Evolutionary conservation across 2,113 vertebrate genomes (phyloP).

Genomic region (Centropristis striata): DNA sequence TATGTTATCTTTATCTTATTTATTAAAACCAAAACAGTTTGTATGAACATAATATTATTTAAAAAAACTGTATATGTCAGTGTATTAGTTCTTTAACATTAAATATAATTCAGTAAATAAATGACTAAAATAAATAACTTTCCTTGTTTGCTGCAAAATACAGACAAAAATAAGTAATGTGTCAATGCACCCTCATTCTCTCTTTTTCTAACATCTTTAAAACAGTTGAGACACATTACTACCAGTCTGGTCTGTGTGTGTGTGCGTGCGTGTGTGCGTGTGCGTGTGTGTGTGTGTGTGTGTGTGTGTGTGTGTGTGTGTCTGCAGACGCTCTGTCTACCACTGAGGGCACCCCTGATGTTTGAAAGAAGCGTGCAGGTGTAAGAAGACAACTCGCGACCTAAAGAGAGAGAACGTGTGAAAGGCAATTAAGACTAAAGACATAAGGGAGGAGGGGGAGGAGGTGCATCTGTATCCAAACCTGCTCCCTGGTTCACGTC

Average conservation of each 20-base stretch:
- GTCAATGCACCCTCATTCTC: not conserved
- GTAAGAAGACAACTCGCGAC: constrained; percentile 60
- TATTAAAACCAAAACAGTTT: too few relatives aligned
- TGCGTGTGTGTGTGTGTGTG: constrained; percentile 39
- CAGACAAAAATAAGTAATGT: not conserved
- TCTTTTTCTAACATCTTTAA: not conserved
- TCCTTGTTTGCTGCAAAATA: too few relatives aligned
- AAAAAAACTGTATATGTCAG: too few relatives aligned
- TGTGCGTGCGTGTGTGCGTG: constrained; percentile 28
- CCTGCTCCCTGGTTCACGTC: constrained; percentile 41
- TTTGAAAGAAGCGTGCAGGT: constrained; percentile 77
- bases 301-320: constrained; percentile 9
- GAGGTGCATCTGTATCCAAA: constrained; percentile 26
- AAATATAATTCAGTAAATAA: too few relatives aligned
- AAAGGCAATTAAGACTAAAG: constrained; percentile 54
- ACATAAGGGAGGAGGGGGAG: constrained; percentile 22
- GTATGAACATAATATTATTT: too few relatives aligned
- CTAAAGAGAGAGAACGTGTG: constrained; percentile 41
- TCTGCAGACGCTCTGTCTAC: constrained; percentile 45
- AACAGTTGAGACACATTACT: not conserved
- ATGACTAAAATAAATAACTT: too few relatives aligned
- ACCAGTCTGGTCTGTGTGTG: not conserved
- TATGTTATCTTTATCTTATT: too few relatives aligned
- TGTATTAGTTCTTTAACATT: too few relatives aligned
- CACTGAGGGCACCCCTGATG: constrained; percentile 42